Evolutionary conservation across 2,113 vertebrate genomes (phyloP).

Genomic region (Sprattus sprattus): DNA sequence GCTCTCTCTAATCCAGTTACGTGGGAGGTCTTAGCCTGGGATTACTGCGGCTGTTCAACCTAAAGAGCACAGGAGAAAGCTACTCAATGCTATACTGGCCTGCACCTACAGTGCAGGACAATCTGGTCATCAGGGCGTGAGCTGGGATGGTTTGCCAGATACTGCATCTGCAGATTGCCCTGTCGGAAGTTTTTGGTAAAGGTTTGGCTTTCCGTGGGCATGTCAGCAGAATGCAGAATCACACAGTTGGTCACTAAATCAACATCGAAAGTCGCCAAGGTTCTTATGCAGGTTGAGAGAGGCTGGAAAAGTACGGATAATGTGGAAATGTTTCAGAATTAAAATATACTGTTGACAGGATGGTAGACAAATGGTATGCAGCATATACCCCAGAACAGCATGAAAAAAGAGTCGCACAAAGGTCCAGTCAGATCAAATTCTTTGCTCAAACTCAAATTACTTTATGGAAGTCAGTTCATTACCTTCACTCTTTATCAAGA

Average conservation of each 20-base stretch:
- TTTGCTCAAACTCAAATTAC: background rate
- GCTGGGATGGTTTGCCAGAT: background rate
- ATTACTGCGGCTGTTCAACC: constrained; percentile 27
- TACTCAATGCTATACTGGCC: constrained; percentile 24
- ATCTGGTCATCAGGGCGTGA: background rate
- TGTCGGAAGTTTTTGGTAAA: background rate
- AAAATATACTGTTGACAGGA: background rate
- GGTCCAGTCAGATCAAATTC: background rate
- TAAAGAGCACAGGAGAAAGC: constrained; percentile 18
- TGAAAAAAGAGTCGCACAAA: background rate
- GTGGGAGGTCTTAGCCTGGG: constrained; percentile 36
- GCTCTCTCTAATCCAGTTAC: constrained; percentile 50
- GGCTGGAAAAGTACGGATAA: background rate
- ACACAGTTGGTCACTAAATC: background rate
- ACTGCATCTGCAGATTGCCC: background rate
- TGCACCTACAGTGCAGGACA: constrained; percentile 10
- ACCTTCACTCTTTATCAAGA: no score
- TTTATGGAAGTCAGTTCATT: background rate
- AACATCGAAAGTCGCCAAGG: background rate
- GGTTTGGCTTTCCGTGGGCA: background rate
- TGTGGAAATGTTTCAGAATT: background rate
- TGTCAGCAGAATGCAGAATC: background rate
- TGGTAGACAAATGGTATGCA: background rate
- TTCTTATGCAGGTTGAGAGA: background rate
- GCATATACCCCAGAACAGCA: background rate